Evolutionary conservation across 2,113 vertebrate species (phyloP), one percentile per base, ranked within the genome.

Genomic region (Entosphenus tridentatus): DNA sequence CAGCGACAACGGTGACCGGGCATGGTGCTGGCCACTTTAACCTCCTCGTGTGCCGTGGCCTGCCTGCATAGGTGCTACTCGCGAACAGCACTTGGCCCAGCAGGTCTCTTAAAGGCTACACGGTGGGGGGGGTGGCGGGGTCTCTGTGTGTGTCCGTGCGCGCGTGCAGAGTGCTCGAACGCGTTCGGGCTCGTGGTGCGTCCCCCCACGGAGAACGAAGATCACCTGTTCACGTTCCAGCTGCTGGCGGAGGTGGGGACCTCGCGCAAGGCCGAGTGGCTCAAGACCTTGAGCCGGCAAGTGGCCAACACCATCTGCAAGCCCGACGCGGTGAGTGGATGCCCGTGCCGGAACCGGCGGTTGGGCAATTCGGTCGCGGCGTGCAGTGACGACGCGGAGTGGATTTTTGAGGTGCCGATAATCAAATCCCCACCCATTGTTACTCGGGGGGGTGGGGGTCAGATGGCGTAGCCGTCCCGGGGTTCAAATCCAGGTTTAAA

Each of bases 301-400:
- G 59, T 65, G 8, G 59, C 59, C 59, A 65, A 65, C 59, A 65
- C 59, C 18, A 65, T 65, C 10, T 65, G 59, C 59, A 65, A 65
- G 18, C 59, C 59, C 59, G 59, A 65, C 59, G 8, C 59, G 59
- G 59, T 65, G 59, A 65, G 59, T 65, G 8, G 18, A 65, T 39
- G 18, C 59, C 9, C 59, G 14, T 10, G 59, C 10, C 18, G 18
- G 18, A 18, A 18, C 18, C 18, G 18, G 18, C 18, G 18, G 18
- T 18, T 18, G 18, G 18, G 18, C 18, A 18, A 18, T 18, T 18
- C 10, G 18, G 7, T n/a, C 8, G 14, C 8, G 18, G 18, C 14
- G 7, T 14, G 59, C 59, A 7, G 14, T 18, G 18, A 1, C 59
- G 8, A 65, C 2, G 10, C 14, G 8, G 18, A 14, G 18, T 65